Evolutionary conservation across 2,797 vertebrate genomes (phyloP).

Genomic region (Sebastes elongatus): DNA sequence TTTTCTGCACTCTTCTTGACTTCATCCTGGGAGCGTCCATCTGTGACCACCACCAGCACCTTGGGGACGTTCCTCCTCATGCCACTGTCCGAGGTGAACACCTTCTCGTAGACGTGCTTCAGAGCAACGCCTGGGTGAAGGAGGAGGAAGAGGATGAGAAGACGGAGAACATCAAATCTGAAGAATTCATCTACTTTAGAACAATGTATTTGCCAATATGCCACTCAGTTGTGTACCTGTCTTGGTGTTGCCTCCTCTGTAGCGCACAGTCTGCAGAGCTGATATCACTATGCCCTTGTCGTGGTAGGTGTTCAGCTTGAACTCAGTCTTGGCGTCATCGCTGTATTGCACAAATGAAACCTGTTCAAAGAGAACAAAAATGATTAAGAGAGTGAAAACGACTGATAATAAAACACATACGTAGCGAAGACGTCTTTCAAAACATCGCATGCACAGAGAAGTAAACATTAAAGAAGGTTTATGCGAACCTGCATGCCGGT

Average conservation of each 20-base stretch:
- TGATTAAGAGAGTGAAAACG: not conserved
- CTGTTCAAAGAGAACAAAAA: constrained; percentile 75
- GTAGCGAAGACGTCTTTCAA: no score
- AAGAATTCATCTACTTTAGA: not conserved
- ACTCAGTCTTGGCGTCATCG: constrained; percentile 96
- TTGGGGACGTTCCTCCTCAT: constrained; percentile 97
- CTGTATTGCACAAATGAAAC: constrained; percentile 97
- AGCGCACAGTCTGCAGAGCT: constrained; percentile 91
- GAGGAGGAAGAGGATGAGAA: not conserved
- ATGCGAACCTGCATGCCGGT: constrained; percentile 92
- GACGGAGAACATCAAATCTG: not conserved
- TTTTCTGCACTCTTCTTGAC: constrained; percentile 92
- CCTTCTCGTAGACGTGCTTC: constrained; percentile 93
- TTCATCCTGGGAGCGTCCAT: constrained; percentile 97
- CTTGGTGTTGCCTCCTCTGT: constrained; percentile 98
- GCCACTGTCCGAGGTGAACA: constrained; percentile 91
- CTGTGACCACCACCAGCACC: constrained; percentile 97
- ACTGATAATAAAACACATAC: no score
- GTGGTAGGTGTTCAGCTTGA: constrained; percentile 94
- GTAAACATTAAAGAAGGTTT: not conserved
- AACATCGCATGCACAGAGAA: not conserved
- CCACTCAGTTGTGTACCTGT: constrained; percentile 83
- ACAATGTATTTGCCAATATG: not conserved
- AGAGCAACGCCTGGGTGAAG: constrained; percentile 86
- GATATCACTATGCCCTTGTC: constrained; percentile 92